A percentile compares a stretch with the other conserved stretches of the same genome.
Conservation (phyloP, 2,113 vertebrate genomes). For the Poecile atricapillus region DNA sequence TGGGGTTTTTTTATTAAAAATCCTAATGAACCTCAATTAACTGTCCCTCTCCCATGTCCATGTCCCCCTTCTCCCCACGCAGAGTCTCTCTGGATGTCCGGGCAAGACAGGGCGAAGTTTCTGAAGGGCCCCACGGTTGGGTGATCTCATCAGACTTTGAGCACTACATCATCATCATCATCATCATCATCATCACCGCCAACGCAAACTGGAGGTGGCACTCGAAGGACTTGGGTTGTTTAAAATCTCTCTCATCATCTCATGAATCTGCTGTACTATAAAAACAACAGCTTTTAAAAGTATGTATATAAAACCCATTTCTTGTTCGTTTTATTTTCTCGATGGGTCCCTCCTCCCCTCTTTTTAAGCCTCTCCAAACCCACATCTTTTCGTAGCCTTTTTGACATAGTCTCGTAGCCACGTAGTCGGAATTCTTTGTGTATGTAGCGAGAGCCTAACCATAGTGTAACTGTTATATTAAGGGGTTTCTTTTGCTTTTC, state of each 20-base stretch:
- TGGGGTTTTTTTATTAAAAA: neutral
- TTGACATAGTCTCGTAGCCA: conserved; percentile 75
- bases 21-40: fast-evolving
- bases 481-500: conserved; percentile 68
- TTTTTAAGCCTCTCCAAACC: conserved; percentile 72
- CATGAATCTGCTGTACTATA: conserved; percentile 96
- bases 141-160: conserved; percentile 89
- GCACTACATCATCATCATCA: conserved; percentile 84
- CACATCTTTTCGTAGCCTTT: conserved; percentile 72
- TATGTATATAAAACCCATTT: conserved; percentile 83
- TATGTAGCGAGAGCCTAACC: conserved; percentile 76
- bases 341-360: conserved; percentile 57
- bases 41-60: neutral
- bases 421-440: conserved; percentile 75
- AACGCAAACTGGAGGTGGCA: conserved; percentile 77
- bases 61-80: conserved; percentile 1
- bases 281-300: conserved; percentile 83
- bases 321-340: conserved; percentile 77
- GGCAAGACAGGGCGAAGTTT: conserved; percentile 94
- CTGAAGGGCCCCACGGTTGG: conserved; percentile 89
- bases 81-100: conserved; percentile 94
- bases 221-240: conserved; percentile 74
- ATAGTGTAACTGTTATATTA: conserved; percentile 76
- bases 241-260: conserved; percentile 88
- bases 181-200: conserved; percentile 74